Evolutionary conservation across 2,113 vertebrate genomes (phyloP).

Genomic region (Campylomormyrus numenius): DNA sequence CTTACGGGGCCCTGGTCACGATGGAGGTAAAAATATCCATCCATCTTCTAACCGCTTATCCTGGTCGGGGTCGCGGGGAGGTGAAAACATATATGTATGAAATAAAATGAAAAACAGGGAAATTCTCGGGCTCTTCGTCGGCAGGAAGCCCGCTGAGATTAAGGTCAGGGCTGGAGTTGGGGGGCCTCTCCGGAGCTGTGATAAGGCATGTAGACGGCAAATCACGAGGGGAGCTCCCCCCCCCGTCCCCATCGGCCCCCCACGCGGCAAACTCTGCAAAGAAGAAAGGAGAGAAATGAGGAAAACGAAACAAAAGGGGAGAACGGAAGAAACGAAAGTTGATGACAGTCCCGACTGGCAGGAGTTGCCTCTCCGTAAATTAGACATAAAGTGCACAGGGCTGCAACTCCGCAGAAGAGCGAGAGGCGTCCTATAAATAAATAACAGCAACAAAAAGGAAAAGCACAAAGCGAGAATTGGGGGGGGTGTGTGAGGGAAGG

Average conservation of each 20-base stretch:
- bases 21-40: slow-evolving; percentile 7
- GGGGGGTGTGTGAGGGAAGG: slow-evolving; percentile 36
- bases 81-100: slow-evolving; percentile 18
- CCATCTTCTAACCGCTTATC: background rate
- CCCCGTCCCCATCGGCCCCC: slow-evolving; percentile 16
- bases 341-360: slow-evolving; percentile 62
- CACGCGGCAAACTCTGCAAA: slow-evolving; percentile 16
- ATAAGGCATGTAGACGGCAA: slow-evolving; percentile 13
- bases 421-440: slow-evolving; percentile 67
- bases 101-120: background rate
- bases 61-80: background rate
- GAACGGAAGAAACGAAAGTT: slow-evolving; percentile 36
- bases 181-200: slow-evolving; percentile 9
- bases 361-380: slow-evolving; percentile 64
- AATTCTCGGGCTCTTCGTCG: background rate
- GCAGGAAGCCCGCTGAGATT: slow-evolving; percentile 6
- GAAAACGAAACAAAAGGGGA: slow-evolving; percentile 34
- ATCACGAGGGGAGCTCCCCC: slow-evolving; percentile 41
- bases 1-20: slow-evolving; percentile 20
- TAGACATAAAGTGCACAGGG: slow-evolving; percentile 64
- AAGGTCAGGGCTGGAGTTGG: slow-evolving; percentile 4
- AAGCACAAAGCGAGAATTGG: slow-evolving; percentile 41
- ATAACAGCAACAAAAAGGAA: slow-evolving; percentile 52
- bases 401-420: slow-evolving; percentile 58
- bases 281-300: background rate